phyloP scores from a whole-genome alignment of 2,888 invertebrate species.

The Dasysyrphus tricinctus region DNA sequence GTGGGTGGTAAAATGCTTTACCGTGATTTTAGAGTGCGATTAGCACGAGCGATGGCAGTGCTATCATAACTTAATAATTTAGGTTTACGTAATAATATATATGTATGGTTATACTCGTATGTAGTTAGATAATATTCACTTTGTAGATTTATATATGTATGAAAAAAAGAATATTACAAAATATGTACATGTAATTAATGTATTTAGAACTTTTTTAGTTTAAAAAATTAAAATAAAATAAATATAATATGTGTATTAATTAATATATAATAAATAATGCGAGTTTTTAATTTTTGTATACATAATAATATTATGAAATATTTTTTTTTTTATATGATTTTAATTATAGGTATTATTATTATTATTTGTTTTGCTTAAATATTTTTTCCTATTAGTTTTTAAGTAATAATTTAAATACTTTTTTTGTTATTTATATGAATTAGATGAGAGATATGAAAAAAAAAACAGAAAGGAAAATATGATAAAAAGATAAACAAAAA shows the following conservation, averaged over 20 bases:
- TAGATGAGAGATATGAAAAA: conserved; percentile 29
- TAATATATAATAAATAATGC: conserved; percentile 38
- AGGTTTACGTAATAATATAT: not conserved
- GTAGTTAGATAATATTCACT: conserved; percentile 51
- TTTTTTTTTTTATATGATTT: conserved; percentile 28
- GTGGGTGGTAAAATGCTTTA: conserved; percentile 88
- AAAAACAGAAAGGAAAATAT: conserved; percentile 35
- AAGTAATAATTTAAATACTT: conserved; percentile 68
- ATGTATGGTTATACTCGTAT: conserved; percentile 1
- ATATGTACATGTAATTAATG: conserved; percentile 45
- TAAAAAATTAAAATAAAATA: conserved; percentile 8
- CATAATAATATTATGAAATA: conserved; percentile 49
- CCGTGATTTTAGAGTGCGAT: conserved; percentile 88
- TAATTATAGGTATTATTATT: conserved; percentile 24
- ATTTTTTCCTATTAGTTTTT: conserved; percentile 72
- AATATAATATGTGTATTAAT: conserved; percentile 46
- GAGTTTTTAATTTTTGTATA: conserved; percentile 31
- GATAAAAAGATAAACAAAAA: conserved; percentile 42
- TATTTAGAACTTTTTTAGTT: conserved; percentile 38
- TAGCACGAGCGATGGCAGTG: conserved; percentile 88
- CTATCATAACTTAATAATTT: conserved; percentile 76
- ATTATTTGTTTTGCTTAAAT: conserved; percentile 70
- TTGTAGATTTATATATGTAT: conserved; percentile 36
- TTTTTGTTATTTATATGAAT: conserved; percentile 72
- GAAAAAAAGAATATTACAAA: not conserved